phyloP scores from a whole-genome alignment of 2,888 invertebrate species.

The Acanthosepion esculentum region DNA sequence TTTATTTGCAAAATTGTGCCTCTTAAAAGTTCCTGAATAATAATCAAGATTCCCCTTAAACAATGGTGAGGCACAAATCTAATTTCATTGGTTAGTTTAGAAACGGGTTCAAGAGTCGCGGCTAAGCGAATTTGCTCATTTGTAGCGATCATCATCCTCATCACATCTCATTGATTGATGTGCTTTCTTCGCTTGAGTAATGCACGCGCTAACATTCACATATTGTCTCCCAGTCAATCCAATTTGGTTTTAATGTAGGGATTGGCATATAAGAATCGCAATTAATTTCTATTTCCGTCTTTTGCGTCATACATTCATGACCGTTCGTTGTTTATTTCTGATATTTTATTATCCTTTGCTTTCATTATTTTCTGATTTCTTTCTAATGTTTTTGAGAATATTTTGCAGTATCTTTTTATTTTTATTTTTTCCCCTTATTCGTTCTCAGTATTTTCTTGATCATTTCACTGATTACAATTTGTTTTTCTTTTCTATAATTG shows the following conservation, averaged over 20 bases:
- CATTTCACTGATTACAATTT: no score
- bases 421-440: no score
- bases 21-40: not conserved
- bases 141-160: not conserved
- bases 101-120: not conserved
- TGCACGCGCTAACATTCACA: not conserved
- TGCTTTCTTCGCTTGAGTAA: not conserved
- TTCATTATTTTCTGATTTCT: no score
- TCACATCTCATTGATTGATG: not conserved
- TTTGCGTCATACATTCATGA: no score
- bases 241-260: not conserved
- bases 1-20: not conserved
- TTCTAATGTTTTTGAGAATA: no score
- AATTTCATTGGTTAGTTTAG: not conserved
- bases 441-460: no score
- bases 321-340: no score
- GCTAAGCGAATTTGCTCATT: not conserved
- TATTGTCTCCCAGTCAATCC: not conserved
- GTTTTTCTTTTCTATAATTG: no score
- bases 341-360: no score
- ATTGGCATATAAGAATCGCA: not conserved
- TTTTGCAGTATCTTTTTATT: no score
- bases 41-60: slow-evolving; percentile 12
- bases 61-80: not conserved
- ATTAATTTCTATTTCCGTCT: not conserved